These are phyloP conservation scores for Cheilosia vernalis DNA, from an alignment of 2,888 invertebrate species.

Conservation along the genomic window DNA sequence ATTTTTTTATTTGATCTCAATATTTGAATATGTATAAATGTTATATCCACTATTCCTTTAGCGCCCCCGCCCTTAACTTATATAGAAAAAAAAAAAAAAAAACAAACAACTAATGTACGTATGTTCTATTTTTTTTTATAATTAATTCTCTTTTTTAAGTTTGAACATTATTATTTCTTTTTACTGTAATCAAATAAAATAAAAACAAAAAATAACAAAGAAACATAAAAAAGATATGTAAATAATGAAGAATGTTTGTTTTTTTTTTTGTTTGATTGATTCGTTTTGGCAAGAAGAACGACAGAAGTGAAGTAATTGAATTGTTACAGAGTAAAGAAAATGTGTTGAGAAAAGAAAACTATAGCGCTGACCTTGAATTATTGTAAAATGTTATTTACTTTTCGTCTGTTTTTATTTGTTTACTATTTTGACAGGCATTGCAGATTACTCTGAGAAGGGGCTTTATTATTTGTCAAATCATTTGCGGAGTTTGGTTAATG, in stretches of 20 bases:
- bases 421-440: too few relatives aligned
- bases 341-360: conserved; percentile 18
- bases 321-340: conserved; percentile 5
- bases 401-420: too few relatives aligned
- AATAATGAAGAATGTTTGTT: conserved; percentile 49
- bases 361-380: not conserved
- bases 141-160: conserved; percentile 53
- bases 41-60: conserved; percentile 68
- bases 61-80: conserved; percentile 71
- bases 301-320: conserved; percentile 22
- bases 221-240: conserved; percentile 41
- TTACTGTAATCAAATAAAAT: conserved; percentile 58
- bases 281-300: conserved; percentile 23
- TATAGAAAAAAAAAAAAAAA: conserved; percentile 46
- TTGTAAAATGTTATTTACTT: too few relatives aligned
- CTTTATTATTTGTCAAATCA: too few relatives aligned
- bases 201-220: conserved; percentile 36
- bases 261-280: conserved; percentile 6
- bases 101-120: conserved; percentile 43
- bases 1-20: conserved; percentile 72
- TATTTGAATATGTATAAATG: conserved; percentile 75
- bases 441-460: too few relatives aligned
- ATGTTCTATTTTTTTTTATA: conserved; percentile 47
- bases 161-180: conserved; percentile 63
- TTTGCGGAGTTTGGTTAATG: too few relatives aligned